Evolutionary conservation across 2,113 vertebrate genomes (phyloP).

Genomic region (Tupaia chinensis): DNA sequence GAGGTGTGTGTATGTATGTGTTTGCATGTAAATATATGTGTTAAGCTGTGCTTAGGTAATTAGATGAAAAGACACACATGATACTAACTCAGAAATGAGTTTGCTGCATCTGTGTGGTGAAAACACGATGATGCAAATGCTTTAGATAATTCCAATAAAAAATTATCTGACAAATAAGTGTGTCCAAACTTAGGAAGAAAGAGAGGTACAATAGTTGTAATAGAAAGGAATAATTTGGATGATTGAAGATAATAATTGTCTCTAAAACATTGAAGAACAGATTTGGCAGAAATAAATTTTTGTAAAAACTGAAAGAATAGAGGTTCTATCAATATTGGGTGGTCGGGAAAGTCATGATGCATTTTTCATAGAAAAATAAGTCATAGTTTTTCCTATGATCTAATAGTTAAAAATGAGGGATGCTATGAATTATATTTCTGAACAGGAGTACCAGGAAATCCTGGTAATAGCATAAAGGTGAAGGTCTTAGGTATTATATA

Average conservation of each 20-base stretch:
- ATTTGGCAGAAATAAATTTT: constrained; percentile 21
- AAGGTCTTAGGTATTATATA: background rate
- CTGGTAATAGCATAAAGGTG: background rate
- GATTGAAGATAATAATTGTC: background rate
- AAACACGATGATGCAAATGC: background rate
- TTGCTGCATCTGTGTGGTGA: background rate
- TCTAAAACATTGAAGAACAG: background rate
- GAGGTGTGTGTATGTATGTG: background rate
- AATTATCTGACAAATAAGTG: background rate
- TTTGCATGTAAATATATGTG: background rate
- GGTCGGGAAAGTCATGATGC: too few species aligned
- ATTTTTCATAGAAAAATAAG: too few species aligned
- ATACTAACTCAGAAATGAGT: background rate
- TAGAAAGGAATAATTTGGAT: background rate
- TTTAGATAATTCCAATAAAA: background rate
- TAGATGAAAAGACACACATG: background rate
- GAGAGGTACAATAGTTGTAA: background rate
- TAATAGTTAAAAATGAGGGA: background rate
- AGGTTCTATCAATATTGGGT: background rate
- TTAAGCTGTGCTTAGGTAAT: background rate
- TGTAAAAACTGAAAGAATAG: background rate
- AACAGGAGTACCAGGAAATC: background rate
- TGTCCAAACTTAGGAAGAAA: background rate
- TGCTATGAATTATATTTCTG: background rate
- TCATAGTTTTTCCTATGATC: too few species aligned